Evolutionary conservation across 2,797 vertebrate genomes (phyloP), one percentile per base, ranked within the genome.

Genomic region (Gallinago solitaria): DNA sequence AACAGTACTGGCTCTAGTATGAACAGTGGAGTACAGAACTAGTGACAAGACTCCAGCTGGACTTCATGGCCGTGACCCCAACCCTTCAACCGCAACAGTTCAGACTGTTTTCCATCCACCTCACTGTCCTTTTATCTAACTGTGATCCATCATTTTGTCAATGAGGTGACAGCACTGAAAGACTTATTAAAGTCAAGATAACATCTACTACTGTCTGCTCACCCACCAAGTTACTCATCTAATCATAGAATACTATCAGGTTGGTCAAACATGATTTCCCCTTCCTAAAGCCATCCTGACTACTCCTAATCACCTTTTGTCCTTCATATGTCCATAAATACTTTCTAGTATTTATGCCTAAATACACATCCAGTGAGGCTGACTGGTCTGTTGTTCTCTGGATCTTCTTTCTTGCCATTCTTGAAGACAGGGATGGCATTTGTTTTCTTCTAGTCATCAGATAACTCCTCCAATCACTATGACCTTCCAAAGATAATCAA

Each of bases 221-320:
- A 80, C 25, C 9, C 59, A 74, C 28, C 54, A 83, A 54, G 24
- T 17, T 47, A 74, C 28, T 61, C 28, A 64, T 16, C 50, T 57
- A 39, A 68, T 61, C n/a, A 71, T 2, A 78, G 73, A 74, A 37
- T 28, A 32, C 14, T 41, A 45, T 16, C 0, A 0, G 9, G 11
- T 41, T 71, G 16, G 16, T 35, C 13, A 82, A 61, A 20, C 10
- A 39, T 32, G 9, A 41, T 47, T 83, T 76, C 25, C 27, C 17
- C 12, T 80, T 85, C 35, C 21, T 57, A 78, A 90, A 78, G 25
- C 9, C 50, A 80, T 28, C 4, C 17, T 53, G 45, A 75, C 25
- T 79, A 84, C 9, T 61, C 23, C 12, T 1, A 60, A 7, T 41
- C 23, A 70, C 20, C 33, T 63, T 41, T 75, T 57, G 14, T 35